phyloP scores from a whole-genome alignment of 1,140 invertebrate species.

The Doryteuthis pealeii region DNA sequence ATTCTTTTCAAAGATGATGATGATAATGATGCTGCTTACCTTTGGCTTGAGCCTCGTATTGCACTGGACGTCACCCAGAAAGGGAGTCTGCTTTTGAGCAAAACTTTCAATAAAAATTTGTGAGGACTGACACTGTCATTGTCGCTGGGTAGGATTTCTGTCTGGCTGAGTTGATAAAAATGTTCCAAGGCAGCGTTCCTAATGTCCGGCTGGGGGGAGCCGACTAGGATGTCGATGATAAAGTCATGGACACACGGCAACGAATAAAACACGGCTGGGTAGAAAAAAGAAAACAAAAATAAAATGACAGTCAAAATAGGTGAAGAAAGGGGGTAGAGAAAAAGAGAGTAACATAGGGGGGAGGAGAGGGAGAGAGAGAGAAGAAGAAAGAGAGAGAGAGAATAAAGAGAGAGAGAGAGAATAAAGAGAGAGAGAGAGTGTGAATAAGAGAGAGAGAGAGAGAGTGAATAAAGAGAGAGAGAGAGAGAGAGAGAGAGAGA shows the following conservation, averaged over 20 bases:
- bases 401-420: too few species aligned
- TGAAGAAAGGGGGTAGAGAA: not conserved
- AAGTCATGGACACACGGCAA: constrained; percentile 62
- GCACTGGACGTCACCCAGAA: constrained; percentile 64
- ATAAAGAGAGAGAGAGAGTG: too few species aligned
- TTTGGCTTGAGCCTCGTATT: constrained; percentile 61
- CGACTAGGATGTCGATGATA: constrained; percentile 64
- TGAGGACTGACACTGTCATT: constrained; percentile 43
- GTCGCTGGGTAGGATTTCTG: constrained; percentile 26
- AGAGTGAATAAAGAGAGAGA: not conserved
- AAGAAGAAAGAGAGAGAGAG: too few species aligned
- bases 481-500: too few species aligned
- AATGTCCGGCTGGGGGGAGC: constrained; percentile 60
- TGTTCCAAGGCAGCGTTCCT: constrained; percentile 60
- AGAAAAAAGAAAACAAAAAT: constrained; percentile 14
- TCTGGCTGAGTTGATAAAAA: constrained; percentile 59
- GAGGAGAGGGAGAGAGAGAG: too few species aligned
- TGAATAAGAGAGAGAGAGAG: not conserved
- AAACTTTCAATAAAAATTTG: constrained; percentile 59
- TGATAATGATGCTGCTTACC: too few species aligned
- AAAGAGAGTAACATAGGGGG: not conserved
- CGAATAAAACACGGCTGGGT: constrained; percentile 60
- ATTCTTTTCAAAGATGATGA: too few species aligned
- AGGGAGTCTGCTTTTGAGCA: constrained; percentile 64
- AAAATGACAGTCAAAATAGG: not conserved